Conservation (phyloP, 2,113 vertebrate species). For the Pollachius pollachius region DNA sequence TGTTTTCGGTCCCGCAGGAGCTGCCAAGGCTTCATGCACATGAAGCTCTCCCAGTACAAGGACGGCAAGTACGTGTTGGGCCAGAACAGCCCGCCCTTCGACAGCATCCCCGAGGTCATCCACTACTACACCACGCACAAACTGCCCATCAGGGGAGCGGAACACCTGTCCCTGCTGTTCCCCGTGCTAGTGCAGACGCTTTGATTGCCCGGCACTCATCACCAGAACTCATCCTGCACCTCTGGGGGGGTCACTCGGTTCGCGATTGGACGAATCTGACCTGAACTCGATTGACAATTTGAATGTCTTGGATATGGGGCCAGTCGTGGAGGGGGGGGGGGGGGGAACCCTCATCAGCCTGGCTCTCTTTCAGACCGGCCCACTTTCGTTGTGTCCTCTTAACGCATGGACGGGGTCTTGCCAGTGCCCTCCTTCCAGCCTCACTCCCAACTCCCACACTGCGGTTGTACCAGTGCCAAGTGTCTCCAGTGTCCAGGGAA, state of each 20-base stretch:
- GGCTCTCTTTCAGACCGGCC: background rate
- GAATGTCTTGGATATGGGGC: constrained; percentile 21
- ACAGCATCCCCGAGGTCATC: constrained; percentile 95
- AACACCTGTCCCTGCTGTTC: constrained; percentile 95
- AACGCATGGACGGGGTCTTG: no score
- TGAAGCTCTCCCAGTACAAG: constrained; percentile 93
- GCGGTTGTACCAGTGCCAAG: constrained; percentile 43
- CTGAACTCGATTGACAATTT: background rate
- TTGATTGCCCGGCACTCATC: constrained; percentile 69
- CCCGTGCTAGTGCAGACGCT: constrained; percentile 94
- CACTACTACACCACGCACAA: constrained; percentile 96
- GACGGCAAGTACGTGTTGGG: constrained; percentile 93
- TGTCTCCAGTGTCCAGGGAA: constrained; percentile 21
- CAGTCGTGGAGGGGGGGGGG: background rate
- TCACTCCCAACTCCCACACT: background rate
- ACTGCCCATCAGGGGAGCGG: constrained; percentile 93
- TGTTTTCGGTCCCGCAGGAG: constrained; percentile 83
- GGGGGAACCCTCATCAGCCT: constrained; percentile 1
- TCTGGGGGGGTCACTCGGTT: background rate
- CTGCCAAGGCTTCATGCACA: constrained; percentile 99
- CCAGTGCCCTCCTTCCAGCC: background rate
- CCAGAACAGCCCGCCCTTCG: constrained; percentile 94
- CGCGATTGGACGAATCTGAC: background rate
- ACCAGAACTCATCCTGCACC: constrained; percentile 7
- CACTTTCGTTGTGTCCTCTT: no score